phyloP scores from a whole-genome alignment of 2,113 vertebrate genomes.

The Pteropus alecto region DNA sequence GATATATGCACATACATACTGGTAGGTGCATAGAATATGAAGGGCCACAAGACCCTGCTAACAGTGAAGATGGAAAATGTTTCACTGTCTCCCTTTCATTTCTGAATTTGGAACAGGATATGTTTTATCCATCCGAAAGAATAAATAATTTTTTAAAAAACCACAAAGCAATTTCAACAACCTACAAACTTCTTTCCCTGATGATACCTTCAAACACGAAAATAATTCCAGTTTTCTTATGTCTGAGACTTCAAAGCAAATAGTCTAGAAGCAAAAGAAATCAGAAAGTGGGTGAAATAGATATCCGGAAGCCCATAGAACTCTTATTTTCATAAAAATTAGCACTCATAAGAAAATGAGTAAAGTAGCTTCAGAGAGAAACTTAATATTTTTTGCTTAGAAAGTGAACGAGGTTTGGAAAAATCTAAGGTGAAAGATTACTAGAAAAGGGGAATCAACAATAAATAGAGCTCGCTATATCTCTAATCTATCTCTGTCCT shows the following conservation, averaged over 20 bases:
- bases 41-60: not conserved
- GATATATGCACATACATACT: not conserved
- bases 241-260: not conserved
- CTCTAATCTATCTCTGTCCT: not conserved
- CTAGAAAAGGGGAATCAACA: not conserved
- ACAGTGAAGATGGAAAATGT: not conserved
- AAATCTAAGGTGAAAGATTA: not conserved
- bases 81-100: not conserved
- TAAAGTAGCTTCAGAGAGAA: not conserved
- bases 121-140: not conserved
- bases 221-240: not conserved
- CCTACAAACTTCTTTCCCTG: not conserved
- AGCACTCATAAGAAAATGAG: not conserved
- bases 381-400: not conserved
- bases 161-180: not conserved
- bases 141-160: not conserved
- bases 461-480: not conserved
- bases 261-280: not conserved
- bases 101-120: not conserved
- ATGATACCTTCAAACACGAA: not conserved
- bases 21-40: not conserved
- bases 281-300: not conserved
- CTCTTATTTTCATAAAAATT: not conserved
- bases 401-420: slow-evolving; percentile 17
- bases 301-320: not conserved